Conservation (phyloP, 2,113 vertebrate genomes). For the Eudorcas thomsonii region DNA sequence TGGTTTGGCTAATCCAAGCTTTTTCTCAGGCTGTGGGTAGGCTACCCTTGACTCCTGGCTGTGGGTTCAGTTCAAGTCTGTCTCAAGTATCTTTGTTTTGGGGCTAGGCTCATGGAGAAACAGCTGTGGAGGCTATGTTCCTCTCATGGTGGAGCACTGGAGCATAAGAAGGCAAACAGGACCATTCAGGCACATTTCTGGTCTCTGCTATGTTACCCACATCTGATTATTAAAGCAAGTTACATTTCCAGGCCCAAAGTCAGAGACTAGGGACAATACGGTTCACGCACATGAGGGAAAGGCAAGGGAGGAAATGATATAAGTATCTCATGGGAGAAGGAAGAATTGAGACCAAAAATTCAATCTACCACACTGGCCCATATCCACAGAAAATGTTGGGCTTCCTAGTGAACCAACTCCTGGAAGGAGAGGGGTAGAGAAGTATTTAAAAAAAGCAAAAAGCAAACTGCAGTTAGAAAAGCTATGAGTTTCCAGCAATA, state of each 20-base stretch:
- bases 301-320: neutral
- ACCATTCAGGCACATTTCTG: neutral
- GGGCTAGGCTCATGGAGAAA: neutral
- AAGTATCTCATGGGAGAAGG: neutral
- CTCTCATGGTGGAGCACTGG: neutral
- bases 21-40: neutral
- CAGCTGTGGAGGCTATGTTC: fast-evolving
- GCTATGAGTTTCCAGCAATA: neutral
- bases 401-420: neutral
- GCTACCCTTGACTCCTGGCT: neutral
- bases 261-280: neutral
- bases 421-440: neutral
- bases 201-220: neutral
- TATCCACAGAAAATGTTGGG: neutral
- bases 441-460: neutral
- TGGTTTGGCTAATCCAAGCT: neutral
- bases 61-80: neutral
- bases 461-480: neutral
- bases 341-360: neutral
- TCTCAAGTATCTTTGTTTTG: neutral
- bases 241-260: neutral
- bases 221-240: neutral
- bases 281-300: neutral
- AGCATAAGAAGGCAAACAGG: neutral
- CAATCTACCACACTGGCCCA: neutral